These are phyloP conservation scores for Synanceia verrucosa DNA, from an alignment of 2,797 vertebrate species.

Conservation along the genomic window DNA sequence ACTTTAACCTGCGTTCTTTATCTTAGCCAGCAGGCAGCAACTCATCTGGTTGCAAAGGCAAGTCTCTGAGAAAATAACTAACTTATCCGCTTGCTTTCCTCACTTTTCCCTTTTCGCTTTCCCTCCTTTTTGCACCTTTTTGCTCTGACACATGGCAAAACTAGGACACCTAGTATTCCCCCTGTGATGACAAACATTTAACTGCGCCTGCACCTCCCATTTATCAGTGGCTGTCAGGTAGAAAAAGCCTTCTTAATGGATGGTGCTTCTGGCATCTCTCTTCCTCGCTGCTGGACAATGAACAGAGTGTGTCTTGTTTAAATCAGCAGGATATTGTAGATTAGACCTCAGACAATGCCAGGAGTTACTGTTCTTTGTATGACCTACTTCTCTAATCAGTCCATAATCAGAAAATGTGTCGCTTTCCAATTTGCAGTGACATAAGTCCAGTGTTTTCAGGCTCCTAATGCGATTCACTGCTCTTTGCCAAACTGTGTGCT, in stretches of 20 bases:
- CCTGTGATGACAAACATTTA: not conserved
- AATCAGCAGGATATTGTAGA: slow-evolving; percentile 38
- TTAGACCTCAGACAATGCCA: slow-evolving; percentile 39
- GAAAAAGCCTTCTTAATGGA: slow-evolving; percentile 42
- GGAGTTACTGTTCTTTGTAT: slow-evolving; percentile 42
- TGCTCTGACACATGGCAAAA: too few species aligned
- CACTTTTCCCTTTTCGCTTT: too few species aligned
- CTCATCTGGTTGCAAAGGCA: too few species aligned
- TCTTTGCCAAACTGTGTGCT: slow-evolving; percentile 11
- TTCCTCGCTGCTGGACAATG: slow-evolving; percentile 27
- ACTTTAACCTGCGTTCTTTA: too few species aligned
- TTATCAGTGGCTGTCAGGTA: slow-evolving; percentile 1
- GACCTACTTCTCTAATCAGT: slow-evolving; percentile 68
- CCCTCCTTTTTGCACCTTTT: too few species aligned
- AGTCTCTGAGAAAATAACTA: too few species aligned
- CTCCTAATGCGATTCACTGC: not conserved
- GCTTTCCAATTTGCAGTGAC: slow-evolving; percentile 24
- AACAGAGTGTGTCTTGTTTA: slow-evolving; percentile 63
- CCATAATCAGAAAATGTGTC: slow-evolving; percentile 56
- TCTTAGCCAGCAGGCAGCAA: too few species aligned
- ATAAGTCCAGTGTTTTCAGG: not conserved
- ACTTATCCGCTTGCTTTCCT: too few species aligned
- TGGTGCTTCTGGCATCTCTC: slow-evolving; percentile 23
- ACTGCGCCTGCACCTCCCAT: too few species aligned
- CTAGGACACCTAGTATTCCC: too few species aligned